These are phyloP conservation scores for Epinephelus moara DNA, from an alignment of 2,113 vertebrate species.

Conservation along the genomic window DNA sequence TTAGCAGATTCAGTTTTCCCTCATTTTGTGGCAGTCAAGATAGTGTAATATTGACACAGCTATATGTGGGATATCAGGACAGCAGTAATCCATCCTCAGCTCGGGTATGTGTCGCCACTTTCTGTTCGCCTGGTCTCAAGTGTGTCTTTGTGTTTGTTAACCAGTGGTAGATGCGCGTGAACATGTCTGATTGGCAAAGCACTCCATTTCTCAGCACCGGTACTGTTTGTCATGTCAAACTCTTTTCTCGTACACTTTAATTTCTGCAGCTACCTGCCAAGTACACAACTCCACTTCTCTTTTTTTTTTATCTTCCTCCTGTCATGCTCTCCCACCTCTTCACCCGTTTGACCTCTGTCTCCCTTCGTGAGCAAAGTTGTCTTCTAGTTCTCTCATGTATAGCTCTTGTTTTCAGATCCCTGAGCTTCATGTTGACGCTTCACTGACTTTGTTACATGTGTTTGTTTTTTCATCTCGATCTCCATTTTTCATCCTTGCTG, in stretches of 20 bases:
- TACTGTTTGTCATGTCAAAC: slow-evolving; percentile 21
- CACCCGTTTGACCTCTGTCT: slow-evolving; percentile 21
- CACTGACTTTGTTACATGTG: neutral
- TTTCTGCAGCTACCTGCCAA: slow-evolving; percentile 14
- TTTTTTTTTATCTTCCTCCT: neutral
- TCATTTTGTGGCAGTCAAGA: neutral
- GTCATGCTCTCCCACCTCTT: neutral
- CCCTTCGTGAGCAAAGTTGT: slow-evolving; percentile 23
- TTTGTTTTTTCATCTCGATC: neutral
- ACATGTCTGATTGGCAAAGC: neutral
- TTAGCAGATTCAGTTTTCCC: neutral
- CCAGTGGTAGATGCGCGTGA: slow-evolving; percentile 13
- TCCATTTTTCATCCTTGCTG: neutral
- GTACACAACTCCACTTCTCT: neutral
- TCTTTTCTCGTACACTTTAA: slow-evolving; percentile 9
- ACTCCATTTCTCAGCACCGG: neutral
- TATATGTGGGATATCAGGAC: neutral
- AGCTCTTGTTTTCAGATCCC: slow-evolving; percentile 27
- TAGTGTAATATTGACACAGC: neutral
- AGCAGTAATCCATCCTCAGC: neutral
- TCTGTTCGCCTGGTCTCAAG: neutral
- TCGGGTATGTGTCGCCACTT: neutral
- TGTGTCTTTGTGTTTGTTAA: slow-evolving; percentile 9
- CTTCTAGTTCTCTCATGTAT: slow-evolving; percentile 24
- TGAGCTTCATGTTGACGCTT: neutral